Evolutionary conservation across 2,113 vertebrate species (phyloP).

Genomic region (Variabilichromis moorii): DNA sequence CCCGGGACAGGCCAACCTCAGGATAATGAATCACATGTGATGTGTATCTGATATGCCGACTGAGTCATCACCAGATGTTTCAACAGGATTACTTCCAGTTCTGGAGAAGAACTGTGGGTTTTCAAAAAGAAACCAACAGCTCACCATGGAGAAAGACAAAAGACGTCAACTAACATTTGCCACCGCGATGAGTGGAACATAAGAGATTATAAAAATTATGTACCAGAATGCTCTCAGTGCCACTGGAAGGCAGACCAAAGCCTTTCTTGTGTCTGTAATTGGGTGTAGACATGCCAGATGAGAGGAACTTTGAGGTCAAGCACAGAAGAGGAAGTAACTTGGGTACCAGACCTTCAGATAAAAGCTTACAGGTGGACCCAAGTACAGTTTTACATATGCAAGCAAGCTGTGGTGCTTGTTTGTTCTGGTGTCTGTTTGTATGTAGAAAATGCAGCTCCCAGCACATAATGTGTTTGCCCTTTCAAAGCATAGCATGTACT

Average conservation of each 20-base stretch:
- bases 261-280: constrained; percentile 49
- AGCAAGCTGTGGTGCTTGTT: constrained; percentile 58
- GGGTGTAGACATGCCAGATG: constrained; percentile 51
- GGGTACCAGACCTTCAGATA: constrained; percentile 51
- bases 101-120: constrained; percentile 19
- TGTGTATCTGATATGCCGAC: constrained; percentile 63
- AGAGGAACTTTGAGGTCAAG: constrained; percentile 65
- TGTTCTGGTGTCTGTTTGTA: constrained; percentile 57
- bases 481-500: constrained; percentile 32
- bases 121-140: constrained; percentile 39
- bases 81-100: constrained; percentile 61
- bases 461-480: constrained; percentile 58
- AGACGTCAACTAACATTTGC: constrained; percentile 45
- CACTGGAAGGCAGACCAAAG: constrained; percentile 42
- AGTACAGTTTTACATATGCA: constrained; percentile 50
- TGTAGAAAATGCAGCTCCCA: constrained; percentile 51
- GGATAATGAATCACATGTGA: constrained; percentile 70
- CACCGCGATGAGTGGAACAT: constrained; percentile 1
- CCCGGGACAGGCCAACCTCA: constrained; percentile 61
- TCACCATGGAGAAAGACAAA: constrained; percentile 9
- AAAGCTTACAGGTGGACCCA: constrained; percentile 69
- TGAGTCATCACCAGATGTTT: constrained; percentile 74
- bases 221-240: background rate
- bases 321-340: constrained; percentile 58
- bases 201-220: constrained; percentile 13